phyloP scores from a whole-genome alignment of 2,113 vertebrate species.

The Danionella cerebrum region DNA sequence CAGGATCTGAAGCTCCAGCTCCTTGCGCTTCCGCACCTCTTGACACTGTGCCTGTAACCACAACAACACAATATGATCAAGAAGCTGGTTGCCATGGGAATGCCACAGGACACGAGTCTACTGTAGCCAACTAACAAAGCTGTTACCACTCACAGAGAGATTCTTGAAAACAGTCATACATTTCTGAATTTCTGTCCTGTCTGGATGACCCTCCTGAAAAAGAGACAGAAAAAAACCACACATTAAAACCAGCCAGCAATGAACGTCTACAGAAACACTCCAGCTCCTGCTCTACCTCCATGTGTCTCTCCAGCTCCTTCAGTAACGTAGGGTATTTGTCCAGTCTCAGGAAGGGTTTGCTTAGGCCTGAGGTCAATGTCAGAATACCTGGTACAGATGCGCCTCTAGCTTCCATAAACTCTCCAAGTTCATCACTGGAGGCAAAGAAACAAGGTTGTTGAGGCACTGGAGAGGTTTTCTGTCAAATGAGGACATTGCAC shows the following conservation, averaged over 20 bases:
- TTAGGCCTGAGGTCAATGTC: conserved; percentile 91
- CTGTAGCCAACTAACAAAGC: background rate
- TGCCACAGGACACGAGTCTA: background rate
- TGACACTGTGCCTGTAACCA: conserved; percentile 83
- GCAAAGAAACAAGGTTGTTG: background rate
- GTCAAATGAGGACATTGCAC: background rate
- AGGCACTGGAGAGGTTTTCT: background rate
- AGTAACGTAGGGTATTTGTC: conserved; percentile 95
- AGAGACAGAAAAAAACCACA: background rate
- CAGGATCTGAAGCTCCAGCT: conserved; percentile 92
- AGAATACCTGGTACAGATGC: conserved; percentile 88
- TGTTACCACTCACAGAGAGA: conserved; percentile 76
- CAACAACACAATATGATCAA: conserved; percentile 6
- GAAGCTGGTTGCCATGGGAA: conserved; percentile 5
- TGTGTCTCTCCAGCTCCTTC: conserved; percentile 96
- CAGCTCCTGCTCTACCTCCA: conserved; percentile 76
- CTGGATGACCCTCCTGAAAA: conserved; percentile 84
- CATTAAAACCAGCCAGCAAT: background rate
- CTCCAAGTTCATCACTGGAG: conserved; percentile 83
- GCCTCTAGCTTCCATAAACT: conserved; percentile 92
- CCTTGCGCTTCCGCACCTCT: conserved; percentile 92
- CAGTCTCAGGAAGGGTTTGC: conserved; percentile 98
- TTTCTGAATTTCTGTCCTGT: conserved; percentile 89
- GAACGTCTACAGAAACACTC: background rate
- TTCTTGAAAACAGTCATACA: conserved; percentile 93